phyloP scores from a whole-genome alignment of 2,113 vertebrate genomes.

The Anolis carolinensis region DNA sequence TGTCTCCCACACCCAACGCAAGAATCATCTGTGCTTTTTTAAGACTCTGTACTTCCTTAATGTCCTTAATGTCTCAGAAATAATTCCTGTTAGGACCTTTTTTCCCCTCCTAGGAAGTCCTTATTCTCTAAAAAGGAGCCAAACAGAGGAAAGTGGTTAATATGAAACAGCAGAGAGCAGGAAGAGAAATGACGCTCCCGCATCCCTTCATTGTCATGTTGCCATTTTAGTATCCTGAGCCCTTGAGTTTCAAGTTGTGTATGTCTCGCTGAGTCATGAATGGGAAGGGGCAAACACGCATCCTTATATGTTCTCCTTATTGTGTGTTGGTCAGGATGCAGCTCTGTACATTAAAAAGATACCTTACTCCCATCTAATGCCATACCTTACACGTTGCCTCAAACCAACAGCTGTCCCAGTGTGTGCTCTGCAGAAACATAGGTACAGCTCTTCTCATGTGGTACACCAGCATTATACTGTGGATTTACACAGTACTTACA shows the following conservation, averaged over 20 bases:
- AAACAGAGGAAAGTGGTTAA: conserved; percentile 64
- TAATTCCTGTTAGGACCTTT: conserved; percentile 43
- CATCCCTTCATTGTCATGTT: conserved; percentile 73
- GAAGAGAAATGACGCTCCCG: conserved; percentile 67
- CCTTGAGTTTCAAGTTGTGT: conserved; percentile 56
- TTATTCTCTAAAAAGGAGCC: conserved; percentile 65
- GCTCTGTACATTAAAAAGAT: too few species aligned
- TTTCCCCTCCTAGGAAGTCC: conserved; percentile 12
- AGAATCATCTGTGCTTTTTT: background rate
- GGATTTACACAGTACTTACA: background rate
- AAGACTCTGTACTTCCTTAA: background rate
- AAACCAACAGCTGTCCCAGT: background rate
- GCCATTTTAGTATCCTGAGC: conserved; percentile 71
- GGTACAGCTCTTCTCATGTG: background rate
- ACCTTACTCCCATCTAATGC: too few species aligned
- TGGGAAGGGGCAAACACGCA: conserved; percentile 60
- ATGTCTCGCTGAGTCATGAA: conserved; percentile 66
- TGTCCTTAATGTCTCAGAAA: conserved; percentile 45
- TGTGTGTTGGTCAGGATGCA: too few species aligned
- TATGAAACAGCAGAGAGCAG: conserved; percentile 63
- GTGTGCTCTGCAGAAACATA: background rate
- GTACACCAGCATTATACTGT: background rate
- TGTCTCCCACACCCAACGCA: background rate
- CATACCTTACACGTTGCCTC: too few species aligned
- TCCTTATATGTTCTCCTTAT: too few species aligned